These are phyloP conservation scores for Rhabdomys pumilio DNA, from an alignment of 2,797 vertebrate species.

Conservation along the genomic window DNA sequence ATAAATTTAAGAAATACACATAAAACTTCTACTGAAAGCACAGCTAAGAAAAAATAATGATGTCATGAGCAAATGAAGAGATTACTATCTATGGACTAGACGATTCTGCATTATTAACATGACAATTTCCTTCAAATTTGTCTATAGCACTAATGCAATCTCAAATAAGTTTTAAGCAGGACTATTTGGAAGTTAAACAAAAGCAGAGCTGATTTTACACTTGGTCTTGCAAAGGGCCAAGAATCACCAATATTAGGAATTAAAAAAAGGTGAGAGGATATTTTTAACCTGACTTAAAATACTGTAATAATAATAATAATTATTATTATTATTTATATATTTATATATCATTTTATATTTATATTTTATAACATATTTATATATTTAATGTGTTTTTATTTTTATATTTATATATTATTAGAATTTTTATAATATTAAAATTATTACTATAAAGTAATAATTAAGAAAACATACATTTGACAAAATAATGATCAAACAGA, in stretches of 20 bases:
- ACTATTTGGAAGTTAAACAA: background rate
- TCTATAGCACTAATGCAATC: background rate
- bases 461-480: slow-evolving; percentile 4
- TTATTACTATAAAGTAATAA: background rate
- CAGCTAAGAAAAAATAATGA: slow-evolving; percentile 26
- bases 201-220: background rate
- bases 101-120: background rate
- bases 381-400: background rate
- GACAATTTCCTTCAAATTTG: background rate
- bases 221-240: background rate
- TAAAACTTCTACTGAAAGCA: background rate
- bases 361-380: background rate
- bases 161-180: background rate
- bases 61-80: background rate
- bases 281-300: background rate
- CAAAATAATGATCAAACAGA: background rate
- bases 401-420: background rate
- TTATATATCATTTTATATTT: background rate
- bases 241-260: background rate
- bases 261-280: background rate
- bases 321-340: background rate
- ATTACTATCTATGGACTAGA: background rate
- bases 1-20: background rate
- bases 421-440: background rate
- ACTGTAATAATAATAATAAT: background rate